phyloP scores from a whole-genome alignment of 2,113 vertebrate species.

The Myotis davidii region DNA sequence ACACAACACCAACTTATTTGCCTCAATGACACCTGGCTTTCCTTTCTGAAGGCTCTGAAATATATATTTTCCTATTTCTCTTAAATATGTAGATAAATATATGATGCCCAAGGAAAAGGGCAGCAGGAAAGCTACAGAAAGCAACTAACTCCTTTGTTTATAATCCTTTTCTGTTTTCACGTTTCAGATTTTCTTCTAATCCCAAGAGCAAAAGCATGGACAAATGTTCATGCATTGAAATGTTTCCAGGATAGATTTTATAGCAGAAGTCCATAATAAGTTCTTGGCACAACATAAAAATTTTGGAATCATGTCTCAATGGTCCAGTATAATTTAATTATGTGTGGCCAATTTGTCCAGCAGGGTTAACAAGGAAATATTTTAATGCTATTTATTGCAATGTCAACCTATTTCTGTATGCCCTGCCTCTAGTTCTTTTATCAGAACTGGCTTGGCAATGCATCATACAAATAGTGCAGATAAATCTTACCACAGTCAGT shows the following conservation, averaged over 20 bases:
- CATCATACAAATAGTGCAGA: neutral
- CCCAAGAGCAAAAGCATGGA: neutral
- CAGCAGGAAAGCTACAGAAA: neutral
- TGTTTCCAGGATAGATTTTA: neutral
- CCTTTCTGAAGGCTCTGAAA: neutral
- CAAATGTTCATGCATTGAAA: neutral
- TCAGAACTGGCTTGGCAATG: neutral
- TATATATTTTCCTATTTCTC: neutral
- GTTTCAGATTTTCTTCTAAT: neutral
- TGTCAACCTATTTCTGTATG: neutral
- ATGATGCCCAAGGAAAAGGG: neutral
- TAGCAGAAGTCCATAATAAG: conserved; percentile 40
- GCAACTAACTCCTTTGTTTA: neutral
- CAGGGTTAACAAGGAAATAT: conserved; percentile 22
- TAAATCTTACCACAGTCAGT: neutral
- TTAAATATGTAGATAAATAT: neutral
- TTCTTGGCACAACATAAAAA: neutral
- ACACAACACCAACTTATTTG: neutral
- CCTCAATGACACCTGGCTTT: neutral
- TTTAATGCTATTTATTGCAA: conserved; percentile 20
- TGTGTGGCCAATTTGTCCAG: conserved; percentile 38
- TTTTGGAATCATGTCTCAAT: conserved; percentile 46
- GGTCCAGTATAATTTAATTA: conserved; percentile 42
- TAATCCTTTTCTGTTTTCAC: neutral
- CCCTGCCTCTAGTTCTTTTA: neutral